Conservation (phyloP, 2,797 vertebrate species). For the Anolis apletophallus region DNA sequence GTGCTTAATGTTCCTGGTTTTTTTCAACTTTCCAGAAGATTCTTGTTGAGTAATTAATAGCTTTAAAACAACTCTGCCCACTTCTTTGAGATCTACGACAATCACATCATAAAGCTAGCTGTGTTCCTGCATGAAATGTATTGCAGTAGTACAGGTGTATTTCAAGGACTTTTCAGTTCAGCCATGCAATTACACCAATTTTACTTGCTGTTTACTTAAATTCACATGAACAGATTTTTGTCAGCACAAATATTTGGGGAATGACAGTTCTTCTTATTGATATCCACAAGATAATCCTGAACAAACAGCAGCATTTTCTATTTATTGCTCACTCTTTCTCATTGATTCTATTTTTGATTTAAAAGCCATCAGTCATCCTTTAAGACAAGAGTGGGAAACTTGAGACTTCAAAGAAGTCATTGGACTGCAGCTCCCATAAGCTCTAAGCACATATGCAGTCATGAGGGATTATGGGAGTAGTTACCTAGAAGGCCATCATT, state of each 20-base stretch:
- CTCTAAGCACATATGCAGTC: not conserved
- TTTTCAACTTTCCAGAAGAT: not conserved
- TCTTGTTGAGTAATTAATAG: not conserved
- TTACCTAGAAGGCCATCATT: not conserved
- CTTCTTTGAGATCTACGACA: not conserved
- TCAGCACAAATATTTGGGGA: constrained; percentile 47
- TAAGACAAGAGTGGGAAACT: not conserved
- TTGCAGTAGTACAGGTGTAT: constrained; percentile 2
- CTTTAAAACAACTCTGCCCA: not conserved
- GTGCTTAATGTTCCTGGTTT: not conserved
- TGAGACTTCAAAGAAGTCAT: not conserved
- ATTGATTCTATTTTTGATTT: constrained; percentile 35
- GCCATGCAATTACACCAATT: constrained; percentile 18
- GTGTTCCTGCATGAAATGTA: not conserved
- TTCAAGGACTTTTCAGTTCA: constrained; percentile 45
- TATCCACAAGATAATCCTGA: constrained; percentile 44
- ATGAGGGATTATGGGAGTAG: not conserved
- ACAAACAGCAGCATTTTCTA: constrained; percentile 40
- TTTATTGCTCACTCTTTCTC: constrained; percentile 26
- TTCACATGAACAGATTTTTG: constrained; percentile 41
- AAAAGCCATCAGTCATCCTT: constrained; percentile 22
- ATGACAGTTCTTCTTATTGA: constrained; percentile 43
- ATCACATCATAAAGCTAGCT: not conserved
- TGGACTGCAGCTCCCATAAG: not conserved
- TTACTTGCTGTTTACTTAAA: constrained; percentile 44